Base-by-base conservation (phyloP, 1,140 invertebrate genomes). In the Cydia strobilella region DNA sequence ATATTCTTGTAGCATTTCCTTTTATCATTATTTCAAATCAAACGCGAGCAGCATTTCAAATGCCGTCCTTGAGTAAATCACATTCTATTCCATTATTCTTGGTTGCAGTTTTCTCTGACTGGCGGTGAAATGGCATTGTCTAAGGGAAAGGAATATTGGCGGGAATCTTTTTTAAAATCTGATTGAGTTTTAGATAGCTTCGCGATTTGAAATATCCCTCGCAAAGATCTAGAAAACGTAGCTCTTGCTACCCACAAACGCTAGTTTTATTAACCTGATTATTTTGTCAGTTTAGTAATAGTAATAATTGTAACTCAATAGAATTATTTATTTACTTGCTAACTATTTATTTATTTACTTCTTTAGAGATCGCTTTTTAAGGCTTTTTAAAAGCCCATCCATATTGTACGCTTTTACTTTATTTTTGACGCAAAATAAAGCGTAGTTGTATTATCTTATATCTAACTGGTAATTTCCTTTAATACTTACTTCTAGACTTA, bases 11-110 rank as follows among this genome's bases (percentile, higher is more conserved):
- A 51, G 48, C n/a, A 51, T n/a, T 45, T 7, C 48, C 48, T 59
- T 59, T 59, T 48, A 48, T 59, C 54, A 59, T 23, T 23, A 23
- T 59, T 59, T 59, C 51, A 59, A 23, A 59, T 59, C 20, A n/a
- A 59, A 59, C 20, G n/a, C 35, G 65, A 69, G 31, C 15, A 35
- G 25, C 65, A 18, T 69, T 65, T 69, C 65, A 69, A 39, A 69
- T 69, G 20, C 35, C n/a, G 39, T 20, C 20, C 65, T 69, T 69
- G 35, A 69, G 42, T 59, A 51, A 66, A 31, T 66, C 63, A 66
- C 63, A 66, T 66, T 35, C 63, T 31, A 63, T 63, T 25, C 20
- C 63, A 66, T 66, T 66, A 66, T 66, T 66, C 63, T 31, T 35
- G 63, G 23, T 35, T 66, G 63, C 31, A 39, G 27, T 39, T 69